Evolutionary conservation across 2,113 vertebrate species (phyloP), one percentile per base, ranked within the genome.

Genomic region (Oryzias javanicus): DNA sequence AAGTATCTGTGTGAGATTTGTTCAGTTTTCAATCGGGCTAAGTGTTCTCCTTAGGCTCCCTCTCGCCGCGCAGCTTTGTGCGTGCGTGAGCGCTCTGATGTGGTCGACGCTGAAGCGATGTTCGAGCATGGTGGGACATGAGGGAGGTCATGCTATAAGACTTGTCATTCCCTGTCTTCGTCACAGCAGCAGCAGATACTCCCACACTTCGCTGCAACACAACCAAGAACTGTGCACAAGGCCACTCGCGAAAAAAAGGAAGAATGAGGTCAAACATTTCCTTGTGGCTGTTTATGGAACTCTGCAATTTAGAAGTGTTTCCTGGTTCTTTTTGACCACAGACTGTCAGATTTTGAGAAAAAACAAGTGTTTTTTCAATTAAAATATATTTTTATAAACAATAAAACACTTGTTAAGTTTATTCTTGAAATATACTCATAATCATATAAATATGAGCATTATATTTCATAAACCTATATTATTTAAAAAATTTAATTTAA

Each of bases 71-170:
- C 1, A 17, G 46, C 13, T 7, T 20, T 49, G 55, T 55, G 41
- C 29, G 48, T 47, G 47, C 52, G 44, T 56, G 57, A 35, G 67
- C 58, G 65, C 64, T 78, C 51, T 71, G 81, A 75, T 73, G 67
- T 73, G 60, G 55, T 60, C 75, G 67, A 80, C 85, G 55, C 49
- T 62, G 61, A 79, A 68, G 78, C 52, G 22, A 72, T 64, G 58
- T 49, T 52, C 6, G 67, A 70, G 70, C 76, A 60, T 64, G 72
- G 76, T 81, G 74, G 76, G 56, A 77, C 22, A 61, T 68, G 52
- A 79, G 75, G 56, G 74, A 81, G 77, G 82, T 79, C 73, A 81
- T 55, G 79, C 79, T 81, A 70, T 70, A 84, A 79, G 74, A 88
- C 53, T 53, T 84, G 87, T 84, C 86, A 81, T 49, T 69, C 71